Percentiles rank a stretch among this genome's conserved stretches.
Evolutionary conservation across 2,888 invertebrate species (phyloP).

Genomic region (Drosophila recens): DNA sequence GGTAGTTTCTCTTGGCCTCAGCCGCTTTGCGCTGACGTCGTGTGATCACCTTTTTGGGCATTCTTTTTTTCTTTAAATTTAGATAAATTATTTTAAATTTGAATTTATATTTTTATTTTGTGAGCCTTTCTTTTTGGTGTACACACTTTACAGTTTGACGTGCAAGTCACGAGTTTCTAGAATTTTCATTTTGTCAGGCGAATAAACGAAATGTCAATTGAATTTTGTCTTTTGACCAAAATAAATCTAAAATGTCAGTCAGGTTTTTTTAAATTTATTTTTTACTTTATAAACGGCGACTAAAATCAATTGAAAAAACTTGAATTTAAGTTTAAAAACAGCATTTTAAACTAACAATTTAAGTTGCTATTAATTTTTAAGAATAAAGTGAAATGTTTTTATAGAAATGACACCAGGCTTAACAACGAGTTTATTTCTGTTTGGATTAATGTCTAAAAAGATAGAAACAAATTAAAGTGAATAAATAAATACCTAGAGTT

Average conservation of each 20-base stretch:
- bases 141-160: background rate
- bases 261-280: too few species aligned
- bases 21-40: conserved; percentile 70
- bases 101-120: background rate
- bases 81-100: background rate
- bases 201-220: background rate
- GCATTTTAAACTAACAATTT: too few species aligned
- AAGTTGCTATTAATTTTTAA: too few species aligned
- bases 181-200: background rate
- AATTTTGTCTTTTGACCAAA: background rate
- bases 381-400: too few species aligned
- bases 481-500: too few species aligned
- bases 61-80: conserved; percentile 16
- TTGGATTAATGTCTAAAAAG: too few species aligned
- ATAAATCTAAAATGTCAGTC: background rate
- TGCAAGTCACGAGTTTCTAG: background rate
- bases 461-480: too few species aligned
- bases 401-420: too few species aligned
- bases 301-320: too few species aligned
- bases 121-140: background rate
- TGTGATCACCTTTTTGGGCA: conserved; percentile 67
- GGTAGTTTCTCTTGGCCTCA: conserved; percentile 14
- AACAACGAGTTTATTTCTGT: too few species aligned
- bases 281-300: too few species aligned
- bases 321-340: too few species aligned